These are phyloP conservation scores for Acronicta leporina DNA, from an alignment of 2,888 invertebrate genomes.

Conservation along the genomic window DNA sequence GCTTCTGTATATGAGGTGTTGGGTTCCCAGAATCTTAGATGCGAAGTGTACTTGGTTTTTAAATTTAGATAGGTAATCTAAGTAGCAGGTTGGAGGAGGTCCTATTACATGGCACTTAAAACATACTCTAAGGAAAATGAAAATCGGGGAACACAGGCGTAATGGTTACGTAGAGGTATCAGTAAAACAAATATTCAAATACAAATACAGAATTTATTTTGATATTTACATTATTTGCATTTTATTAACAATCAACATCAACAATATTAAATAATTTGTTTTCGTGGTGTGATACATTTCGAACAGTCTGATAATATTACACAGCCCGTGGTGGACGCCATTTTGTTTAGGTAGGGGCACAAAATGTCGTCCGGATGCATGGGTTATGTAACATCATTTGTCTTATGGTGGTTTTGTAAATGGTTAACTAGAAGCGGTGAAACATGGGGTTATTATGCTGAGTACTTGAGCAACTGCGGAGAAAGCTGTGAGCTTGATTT, in stretches of 20 bases:
- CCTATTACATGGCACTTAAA: too few species aligned
- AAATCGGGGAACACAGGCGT: constrained; percentile 5
- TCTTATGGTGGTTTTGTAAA: constrained; percentile 75
- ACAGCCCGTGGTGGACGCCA: constrained; percentile 68
- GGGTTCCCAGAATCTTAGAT: too few species aligned
- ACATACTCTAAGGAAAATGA: too few species aligned
- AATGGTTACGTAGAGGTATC: background rate
- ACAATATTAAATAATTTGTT: constrained; percentile 91
- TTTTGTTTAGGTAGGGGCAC: constrained; percentile 62
- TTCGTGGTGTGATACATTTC: constrained; percentile 86
- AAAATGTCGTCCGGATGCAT: constrained; percentile 63
- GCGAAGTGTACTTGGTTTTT: too few species aligned
- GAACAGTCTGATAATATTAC: constrained; percentile 83
- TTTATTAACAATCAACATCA: constrained; percentile 94
- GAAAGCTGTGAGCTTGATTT: constrained; percentile 86
- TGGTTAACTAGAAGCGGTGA: constrained; percentile 84
- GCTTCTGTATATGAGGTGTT: too few species aligned
- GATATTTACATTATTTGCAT: constrained; percentile 93
- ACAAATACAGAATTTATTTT: constrained; percentile 92
- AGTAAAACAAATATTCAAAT: constrained; percentile 88
- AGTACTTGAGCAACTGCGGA: constrained; percentile 85
- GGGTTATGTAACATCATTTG: constrained; percentile 77
- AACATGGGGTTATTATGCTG: constrained; percentile 72
- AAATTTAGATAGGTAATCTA: too few species aligned
- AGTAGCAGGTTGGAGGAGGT: too few species aligned